Evolutionary conservation across 2,888 invertebrate genomes (phyloP), one percentile per base, ranked within the genome.

Genomic region (Minunthozetes semirufus): DNA sequence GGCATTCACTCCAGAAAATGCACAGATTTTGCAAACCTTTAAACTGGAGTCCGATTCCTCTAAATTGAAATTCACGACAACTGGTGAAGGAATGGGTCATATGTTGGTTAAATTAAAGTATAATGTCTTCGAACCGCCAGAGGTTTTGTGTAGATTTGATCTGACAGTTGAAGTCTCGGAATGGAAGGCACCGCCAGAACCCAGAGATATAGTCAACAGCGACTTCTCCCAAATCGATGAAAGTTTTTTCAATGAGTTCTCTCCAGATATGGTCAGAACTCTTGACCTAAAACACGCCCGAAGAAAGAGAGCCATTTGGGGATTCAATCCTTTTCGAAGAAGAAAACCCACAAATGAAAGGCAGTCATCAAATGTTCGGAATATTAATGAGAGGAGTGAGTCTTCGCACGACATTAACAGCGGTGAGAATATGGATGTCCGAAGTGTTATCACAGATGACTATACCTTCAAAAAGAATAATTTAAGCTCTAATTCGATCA

Each of bases 21-120:
- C 80, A 2, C 76, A 78, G 15, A 61, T 81, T n/a, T 78, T 81
- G 76, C 80, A 80, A 76, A 73, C 74, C 15, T 72, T 77, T 46
- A 73, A 77, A 71, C 76, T 78, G 56, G 50, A 73, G 15, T 33
- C 29, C n/a, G 46, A 66, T 27, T 42, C 38, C n/a, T 72, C 71
- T 3, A 59, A 72, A 56, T 22, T 78, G 15, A 71, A 78, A 15
- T 59, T 80, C 11, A 73, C 76, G 17, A 79, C 80, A 33, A 66
- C 74, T n/a, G 80, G 80, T 5, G 76, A 77, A 48, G 80, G 80
- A 29, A 56, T 78, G 22, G 80, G 80, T n/a, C 73, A 73, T 11
- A 53, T 80, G 25, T 72, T 76, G 25, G 77, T 80, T 9, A 76
- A 79, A 29, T 56, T 79, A 17, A 76, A 76, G 9, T 80, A 80